Evolutionary conservation across 1,140 invertebrate species (phyloP).

Genomic region (Trichonephila clavipes): DNA sequence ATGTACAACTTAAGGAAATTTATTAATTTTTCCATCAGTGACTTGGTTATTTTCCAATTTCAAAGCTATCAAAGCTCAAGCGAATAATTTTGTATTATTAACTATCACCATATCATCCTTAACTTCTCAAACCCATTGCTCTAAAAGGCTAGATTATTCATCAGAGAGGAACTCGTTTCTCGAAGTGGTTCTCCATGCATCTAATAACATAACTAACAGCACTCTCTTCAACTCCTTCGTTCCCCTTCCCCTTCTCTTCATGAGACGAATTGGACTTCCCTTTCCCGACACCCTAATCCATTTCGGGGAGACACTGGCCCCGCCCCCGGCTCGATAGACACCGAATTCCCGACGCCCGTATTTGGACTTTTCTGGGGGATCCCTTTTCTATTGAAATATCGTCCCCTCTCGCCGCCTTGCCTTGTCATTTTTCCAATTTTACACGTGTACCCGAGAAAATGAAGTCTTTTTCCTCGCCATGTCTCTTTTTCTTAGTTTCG

Average conservation of each 20-base stretch:
- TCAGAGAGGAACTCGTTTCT: not conserved
- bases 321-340: conserved; percentile 64
- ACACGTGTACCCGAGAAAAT: conserved; percentile 62
- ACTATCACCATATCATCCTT: not conserved
- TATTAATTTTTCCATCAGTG: too few species aligned
- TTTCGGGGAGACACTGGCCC: conserved; percentile 39
- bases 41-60: too few species aligned
- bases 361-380: conserved; percentile 53
- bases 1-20: too few species aligned
- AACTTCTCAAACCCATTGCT: conserved; percentile 5
- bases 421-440: conserved; percentile 71
- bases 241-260: not conserved
- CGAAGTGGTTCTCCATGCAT: not conserved
- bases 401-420: not conserved
- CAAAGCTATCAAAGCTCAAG: too few species aligned
- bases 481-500: not conserved
- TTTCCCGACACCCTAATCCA: conserved; percentile 46
- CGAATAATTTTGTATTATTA: not conserved
- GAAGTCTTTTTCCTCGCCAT: not conserved
- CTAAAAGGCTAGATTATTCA: not conserved
- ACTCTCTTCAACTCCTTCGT: not conserved
- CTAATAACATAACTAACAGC: conserved; percentile 20
- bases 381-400: conserved; percentile 70
- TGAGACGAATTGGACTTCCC: conserved; percentile 30
- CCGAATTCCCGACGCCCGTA: conserved; percentile 52